Conservation (phyloP, 2,797 vertebrate genomes). For the Poeciliopsis paucimaculata region DNA sequence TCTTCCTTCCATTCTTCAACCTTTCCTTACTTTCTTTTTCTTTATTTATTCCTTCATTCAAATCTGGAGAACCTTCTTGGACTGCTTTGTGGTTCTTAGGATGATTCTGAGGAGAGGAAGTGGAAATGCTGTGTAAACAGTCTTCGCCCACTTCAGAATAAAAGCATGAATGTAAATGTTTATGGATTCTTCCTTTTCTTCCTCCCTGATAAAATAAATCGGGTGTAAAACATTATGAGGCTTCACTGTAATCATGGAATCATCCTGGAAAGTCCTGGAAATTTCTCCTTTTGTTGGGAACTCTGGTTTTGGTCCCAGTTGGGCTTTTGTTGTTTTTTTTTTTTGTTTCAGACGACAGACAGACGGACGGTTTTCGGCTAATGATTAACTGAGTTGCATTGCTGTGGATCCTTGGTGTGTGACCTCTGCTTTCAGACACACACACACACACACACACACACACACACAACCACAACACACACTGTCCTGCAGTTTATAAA, state of each 20-base stretch:
- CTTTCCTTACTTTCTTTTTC: background rate
- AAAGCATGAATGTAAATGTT: no score
- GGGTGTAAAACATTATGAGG: background rate
- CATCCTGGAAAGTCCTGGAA: constrained; percentile 18
- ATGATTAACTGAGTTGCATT: constrained; percentile 59
- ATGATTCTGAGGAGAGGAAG: no score
- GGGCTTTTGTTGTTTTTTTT: constrained; percentile 1
- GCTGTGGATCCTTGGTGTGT: constrained; percentile 22
- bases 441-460: constrained; percentile 35
- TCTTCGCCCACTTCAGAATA: no score
- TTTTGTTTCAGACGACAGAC: constrained; percentile 13
- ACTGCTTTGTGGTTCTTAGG: background rate
- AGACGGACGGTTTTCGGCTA: constrained; percentile 22
- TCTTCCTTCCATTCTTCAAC: background rate
- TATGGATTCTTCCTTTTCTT: background rate
- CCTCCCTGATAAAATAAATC: background rate
- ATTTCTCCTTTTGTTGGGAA: constrained; percentile 16
- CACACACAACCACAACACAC: background rate
- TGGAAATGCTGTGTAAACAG: no score
- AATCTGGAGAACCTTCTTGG: background rate
- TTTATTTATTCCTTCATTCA: background rate
- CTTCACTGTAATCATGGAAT: constrained; percentile 25
- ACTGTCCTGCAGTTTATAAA: background rate
- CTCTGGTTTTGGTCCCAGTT: constrained; percentile 1
- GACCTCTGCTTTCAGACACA: constrained; percentile 42